Conservation (phyloP, 2,888 invertebrate species). For the Drosophila paracracens region DNA sequence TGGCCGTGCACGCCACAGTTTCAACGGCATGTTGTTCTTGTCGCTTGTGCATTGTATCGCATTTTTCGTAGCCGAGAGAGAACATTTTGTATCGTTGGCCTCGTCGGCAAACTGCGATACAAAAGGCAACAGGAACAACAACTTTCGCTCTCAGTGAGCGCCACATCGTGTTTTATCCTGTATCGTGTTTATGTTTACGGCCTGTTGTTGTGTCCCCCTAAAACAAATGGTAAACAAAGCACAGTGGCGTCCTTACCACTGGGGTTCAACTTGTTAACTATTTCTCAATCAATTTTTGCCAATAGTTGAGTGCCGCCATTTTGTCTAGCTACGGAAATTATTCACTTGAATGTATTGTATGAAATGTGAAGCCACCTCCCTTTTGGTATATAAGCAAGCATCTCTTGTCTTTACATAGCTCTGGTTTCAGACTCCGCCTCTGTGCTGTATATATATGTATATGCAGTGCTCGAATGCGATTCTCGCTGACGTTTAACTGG, state of each 20-base stretch:
- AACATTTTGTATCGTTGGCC: constrained; percentile 37
- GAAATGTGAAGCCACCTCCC: constrained; percentile 59
- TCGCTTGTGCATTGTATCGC: constrained; percentile 69
- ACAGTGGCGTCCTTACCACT: constrained; percentile 76
- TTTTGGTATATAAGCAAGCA: constrained; percentile 59
- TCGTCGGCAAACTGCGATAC: constrained; percentile 78
- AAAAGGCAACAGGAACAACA: constrained; percentile 63
- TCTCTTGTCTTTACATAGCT: constrained; percentile 49
- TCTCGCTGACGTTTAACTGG: constrained; percentile 58
- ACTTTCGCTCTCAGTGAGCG: constrained; percentile 69
- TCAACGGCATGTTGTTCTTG: constrained; percentile 34
- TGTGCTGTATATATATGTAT: constrained; percentile 55
- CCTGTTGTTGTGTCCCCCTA: constrained; percentile 61
- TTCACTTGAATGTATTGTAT: constrained; percentile 15
- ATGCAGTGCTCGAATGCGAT: constrained; percentile 58
- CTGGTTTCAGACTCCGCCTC: constrained; percentile 79
- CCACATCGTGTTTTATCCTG: constrained; percentile 47
- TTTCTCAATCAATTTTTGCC: constrained; percentile 10
- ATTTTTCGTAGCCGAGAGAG: constrained; percentile 58
- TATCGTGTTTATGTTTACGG: constrained; percentile 72
- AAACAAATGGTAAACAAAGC: constrained; percentile 83
- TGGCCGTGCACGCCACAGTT: constrained; percentile 26
- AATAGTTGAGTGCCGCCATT: constrained; percentile 62
- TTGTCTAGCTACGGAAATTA: constrained; percentile 41
- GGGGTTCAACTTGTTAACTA: constrained; percentile 42